Evolutionary conservation across 2,888 invertebrate genomes (phyloP).

Genomic region (Ormia ochracea): DNA sequence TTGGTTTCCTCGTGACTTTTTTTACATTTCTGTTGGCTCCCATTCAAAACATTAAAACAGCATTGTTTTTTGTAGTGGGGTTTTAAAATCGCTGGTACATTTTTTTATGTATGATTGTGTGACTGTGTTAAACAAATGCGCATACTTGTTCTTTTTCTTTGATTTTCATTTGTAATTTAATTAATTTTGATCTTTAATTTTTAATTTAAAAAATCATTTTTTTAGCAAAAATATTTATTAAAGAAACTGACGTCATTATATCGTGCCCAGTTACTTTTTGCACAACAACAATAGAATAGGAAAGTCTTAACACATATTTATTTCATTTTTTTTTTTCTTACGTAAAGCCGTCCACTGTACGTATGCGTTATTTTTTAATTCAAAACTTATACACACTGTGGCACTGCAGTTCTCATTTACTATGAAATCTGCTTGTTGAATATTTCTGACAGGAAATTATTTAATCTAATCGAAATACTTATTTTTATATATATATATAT

Average conservation of each 20-base stretch:
- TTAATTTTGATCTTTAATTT: conserved; percentile 28
- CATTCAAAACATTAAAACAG: conserved; percentile 64
- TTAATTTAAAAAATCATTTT: conserved; percentile 48
- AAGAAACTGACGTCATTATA: conserved; percentile 50
- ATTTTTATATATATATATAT: no score
- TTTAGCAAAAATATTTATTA: conserved; percentile 25
- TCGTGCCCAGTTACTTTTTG: conserved; percentile 17
- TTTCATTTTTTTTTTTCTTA: not conserved
- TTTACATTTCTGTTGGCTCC: conserved; percentile 61
- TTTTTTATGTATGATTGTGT: not conserved
- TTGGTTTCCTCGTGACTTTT: conserved; percentile 45
- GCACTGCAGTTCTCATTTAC: not conserved
- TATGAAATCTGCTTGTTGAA: no score
- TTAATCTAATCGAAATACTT: no score
- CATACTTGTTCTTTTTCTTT: not conserved
- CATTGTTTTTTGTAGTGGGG: conserved; percentile 42
- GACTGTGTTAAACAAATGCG: not conserved
- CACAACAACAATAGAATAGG: not conserved
- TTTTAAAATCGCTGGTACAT: conserved; percentile 7
- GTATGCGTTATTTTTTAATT: conserved; percentile 15
- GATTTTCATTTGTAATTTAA: conserved; percentile 9
- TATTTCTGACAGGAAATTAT: no score
- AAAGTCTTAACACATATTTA: not conserved
- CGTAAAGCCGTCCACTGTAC: not conserved
- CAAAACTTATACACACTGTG: not conserved